Percentiles rank a stretch among this genome's conserved stretches.
Conservation (phyloP, 2,113 vertebrate species). For the Butorides virescens region DNA sequence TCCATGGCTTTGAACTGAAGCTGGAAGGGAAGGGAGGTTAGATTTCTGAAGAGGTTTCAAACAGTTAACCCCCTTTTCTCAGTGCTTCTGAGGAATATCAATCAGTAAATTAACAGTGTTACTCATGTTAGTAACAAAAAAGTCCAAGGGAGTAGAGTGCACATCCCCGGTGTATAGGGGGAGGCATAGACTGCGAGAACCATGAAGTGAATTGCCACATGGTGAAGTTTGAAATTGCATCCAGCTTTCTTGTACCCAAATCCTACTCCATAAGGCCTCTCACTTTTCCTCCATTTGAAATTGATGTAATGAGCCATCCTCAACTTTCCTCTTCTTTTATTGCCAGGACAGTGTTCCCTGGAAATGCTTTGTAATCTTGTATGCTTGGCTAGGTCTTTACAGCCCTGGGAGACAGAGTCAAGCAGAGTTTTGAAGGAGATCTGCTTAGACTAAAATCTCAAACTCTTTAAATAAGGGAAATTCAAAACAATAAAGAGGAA, state of each 20-base stretch:
- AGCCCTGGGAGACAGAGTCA: background rate
- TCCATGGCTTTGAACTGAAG: background rate
- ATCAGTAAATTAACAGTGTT: background rate
- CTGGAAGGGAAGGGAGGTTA: background rate
- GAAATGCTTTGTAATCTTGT: background rate
- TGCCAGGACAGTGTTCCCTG: background rate
- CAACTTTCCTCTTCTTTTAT: background rate
- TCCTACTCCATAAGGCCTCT: background rate
- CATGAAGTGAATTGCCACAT: background rate
- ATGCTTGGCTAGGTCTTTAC: background rate
- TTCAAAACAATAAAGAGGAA: background rate
- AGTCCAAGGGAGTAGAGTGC: background rate
- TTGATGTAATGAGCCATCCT: background rate
- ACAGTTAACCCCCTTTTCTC: background rate
- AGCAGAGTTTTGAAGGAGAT: background rate
- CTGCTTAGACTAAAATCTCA: background rate
- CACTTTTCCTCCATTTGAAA: background rate
- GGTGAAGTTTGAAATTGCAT: background rate
- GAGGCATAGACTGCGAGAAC: background rate
- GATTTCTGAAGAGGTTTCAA: background rate
- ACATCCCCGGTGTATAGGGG: background rate
- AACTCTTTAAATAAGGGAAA: background rate
- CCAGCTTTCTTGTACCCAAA: background rate
- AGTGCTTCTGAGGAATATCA: background rate
- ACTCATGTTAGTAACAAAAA: background rate